Conservation (phyloP, 2,888 invertebrate species). For the Amphipoea lucens region DNA sequence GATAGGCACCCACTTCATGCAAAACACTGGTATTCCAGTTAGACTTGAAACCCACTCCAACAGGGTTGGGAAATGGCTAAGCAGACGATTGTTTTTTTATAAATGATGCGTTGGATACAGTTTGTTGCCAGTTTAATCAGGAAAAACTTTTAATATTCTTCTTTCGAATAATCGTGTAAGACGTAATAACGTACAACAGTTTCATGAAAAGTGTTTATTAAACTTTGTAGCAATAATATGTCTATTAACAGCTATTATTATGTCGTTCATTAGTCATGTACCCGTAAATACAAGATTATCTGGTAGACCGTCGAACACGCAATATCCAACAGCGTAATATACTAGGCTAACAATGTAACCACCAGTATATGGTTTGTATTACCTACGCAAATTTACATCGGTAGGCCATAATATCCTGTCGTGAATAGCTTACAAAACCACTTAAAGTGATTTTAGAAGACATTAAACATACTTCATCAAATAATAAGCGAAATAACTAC, state of each 20-base stretch:
- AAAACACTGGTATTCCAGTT: neutral
- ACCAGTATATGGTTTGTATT: neutral
- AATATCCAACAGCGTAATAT: neutral
- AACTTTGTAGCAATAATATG: neutral
- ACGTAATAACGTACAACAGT: neutral
- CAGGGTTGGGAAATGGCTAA: neutral
- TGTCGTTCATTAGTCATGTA: slow-evolving; percentile 5
- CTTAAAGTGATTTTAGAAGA: neutral
- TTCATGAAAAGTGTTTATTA: neutral
- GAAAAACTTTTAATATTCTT: neutral
- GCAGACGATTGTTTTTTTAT: neutral
- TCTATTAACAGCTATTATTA: neutral
- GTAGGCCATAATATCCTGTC: neutral
- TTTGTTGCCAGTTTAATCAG: neutral
- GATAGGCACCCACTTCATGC: neutral
- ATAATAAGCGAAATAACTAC: neutral
- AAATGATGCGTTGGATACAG: neutral
- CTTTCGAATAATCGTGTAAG: too few relatives aligned
- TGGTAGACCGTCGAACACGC: slow-evolving; percentile 5
- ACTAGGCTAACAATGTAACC: neutral
- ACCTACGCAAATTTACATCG: slow-evolving; percentile 1
- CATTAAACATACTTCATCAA: neutral
- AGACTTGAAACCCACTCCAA: neutral
- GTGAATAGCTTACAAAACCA: neutral
- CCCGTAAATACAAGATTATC: neutral